Evolutionary conservation across 1,140 invertebrate genomes (phyloP), one percentile per base, ranked within the genome.

Genomic region (Drosophila persimilis): DNA sequence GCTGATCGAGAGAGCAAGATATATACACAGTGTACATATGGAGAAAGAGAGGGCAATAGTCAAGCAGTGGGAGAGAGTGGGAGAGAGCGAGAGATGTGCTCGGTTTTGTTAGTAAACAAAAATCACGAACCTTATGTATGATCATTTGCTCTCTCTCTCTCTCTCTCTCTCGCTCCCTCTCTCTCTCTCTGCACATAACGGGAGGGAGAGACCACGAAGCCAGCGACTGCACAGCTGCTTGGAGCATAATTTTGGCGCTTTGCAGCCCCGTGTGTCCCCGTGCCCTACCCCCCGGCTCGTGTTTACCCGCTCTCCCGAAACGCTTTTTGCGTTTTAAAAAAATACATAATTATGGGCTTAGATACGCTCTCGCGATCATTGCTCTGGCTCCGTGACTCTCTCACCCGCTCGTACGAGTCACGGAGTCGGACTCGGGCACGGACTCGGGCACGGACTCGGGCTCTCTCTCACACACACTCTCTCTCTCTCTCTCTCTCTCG

Each of bases 271-370:
- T 62, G 61, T 77, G 26, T 63, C 65, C 63, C 67, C 63, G 61
- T 54, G 67, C 64, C 69, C 66, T 60, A 73, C 58, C 61, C 59
- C 46, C 59, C 58, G 35, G 65, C 54, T 69, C 48, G 48, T 53
- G 47, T 29, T 0, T 20, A 20, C 24, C 24, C 24, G 24, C 24
- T 26, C 24, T 26, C 29, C 7, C 29, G 11, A 39, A 39, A 39
- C 3, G 69, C 73, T 77, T 77, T 88, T 86, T 86, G 81, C 81
- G 81, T 86, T 88, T 86, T 88, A 86, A 88, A 86, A 85, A 86
- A 86, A 86, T 88, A 86, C 81, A 88, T 86, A 81, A 86, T 88
- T 86, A 88, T 86, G 70, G 79, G 80, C 65, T 85, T 86, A 85
- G 80, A 63, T 81, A 81, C 81, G 70, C 81, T 85, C 63, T 43